Base-by-base conservation (phyloP, 2,113 vertebrate genomes). In the Lagopus muta region DNA sequence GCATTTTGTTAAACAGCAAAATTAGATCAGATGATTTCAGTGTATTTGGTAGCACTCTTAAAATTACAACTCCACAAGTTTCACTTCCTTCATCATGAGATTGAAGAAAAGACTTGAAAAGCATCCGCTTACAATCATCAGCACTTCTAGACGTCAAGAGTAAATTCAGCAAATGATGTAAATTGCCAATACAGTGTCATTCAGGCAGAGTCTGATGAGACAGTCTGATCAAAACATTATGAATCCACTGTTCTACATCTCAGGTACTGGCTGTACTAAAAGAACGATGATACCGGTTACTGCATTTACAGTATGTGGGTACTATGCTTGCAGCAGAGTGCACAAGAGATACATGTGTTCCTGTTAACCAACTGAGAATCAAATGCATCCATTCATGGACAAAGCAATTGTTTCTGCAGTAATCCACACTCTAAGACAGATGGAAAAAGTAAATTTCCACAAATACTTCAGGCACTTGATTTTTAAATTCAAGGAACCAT, bases 271-370 rank as follows among this genome's bases (percentile, higher is more conserved):
- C 45, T 79, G 85, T 54, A 54, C 13, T n/a, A 58, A 25, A 61
- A 60, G 55, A 88, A 36, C 10, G 3, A 71, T 7, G 6, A 2
- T 48, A 22, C 2, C 7, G 12, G 6, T n/a, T 16, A 12, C 6
- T 45, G 6, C 0, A 1, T 27, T 69, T 1, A 1, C 43, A 60
- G 42, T 5, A 7, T 28, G 11, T 2, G 65, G 20, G 34, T 45
- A 8, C 32, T 22, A 11, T 19, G 13, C 48, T 43, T 10, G 5
- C 72, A 83, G 28, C 42, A 69, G 50, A 22, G 10, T 1, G 19
- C 45, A 45, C 57, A 32, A 20, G 30, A 57, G 30, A 83, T 45
- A 76, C 24, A 32, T 1, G 8, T 1, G 8, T 11, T 52, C 58
- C 18, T 30, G 27, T 9, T 48, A 34, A 91, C 22, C 12, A 71